These are phyloP conservation scores for Drosophila sp. DNA, from an alignment of 1,140 invertebrate genomes.

Conservation along the genomic window DNA sequence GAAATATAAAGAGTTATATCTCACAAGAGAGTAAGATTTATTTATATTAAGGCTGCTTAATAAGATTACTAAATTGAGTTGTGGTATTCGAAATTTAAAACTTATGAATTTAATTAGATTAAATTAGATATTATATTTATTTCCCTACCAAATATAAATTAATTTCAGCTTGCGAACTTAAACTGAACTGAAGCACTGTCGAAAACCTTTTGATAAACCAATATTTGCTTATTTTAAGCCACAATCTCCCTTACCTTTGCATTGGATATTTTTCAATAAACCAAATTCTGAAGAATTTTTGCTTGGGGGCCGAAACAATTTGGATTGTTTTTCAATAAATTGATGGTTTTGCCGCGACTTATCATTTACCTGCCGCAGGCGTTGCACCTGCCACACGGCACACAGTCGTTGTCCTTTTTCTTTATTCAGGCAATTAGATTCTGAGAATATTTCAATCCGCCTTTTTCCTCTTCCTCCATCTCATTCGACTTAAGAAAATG, in stretches of 20 bases:
- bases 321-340: constrained; percentile 75
- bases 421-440: constrained; percentile 69
- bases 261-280: constrained; percentile 24
- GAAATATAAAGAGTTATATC: too few relatives aligned
- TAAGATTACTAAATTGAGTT: too few relatives aligned
- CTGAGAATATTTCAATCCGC: constrained; percentile 17
- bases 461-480: constrained; percentile 1
- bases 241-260: background rate
- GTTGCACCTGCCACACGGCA: constrained; percentile 36
- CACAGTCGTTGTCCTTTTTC: background rate
- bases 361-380: constrained; percentile 26
- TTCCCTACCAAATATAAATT: too few relatives aligned
- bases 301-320: constrained; percentile 14
- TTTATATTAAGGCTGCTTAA: too few relatives aligned
- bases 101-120: too few relatives aligned
- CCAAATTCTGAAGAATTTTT: background rate
- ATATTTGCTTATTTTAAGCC: too few relatives aligned
- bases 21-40: too few relatives aligned
- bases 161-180: too few relatives aligned
- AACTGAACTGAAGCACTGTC: too few relatives aligned
- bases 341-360: constrained; percentile 42
- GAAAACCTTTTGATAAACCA: too few relatives aligned
- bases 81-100: too few relatives aligned
- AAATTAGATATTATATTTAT: too few relatives aligned
- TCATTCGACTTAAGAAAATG: constrained; percentile 9